Base-by-base conservation (phyloP, 1,140 invertebrate species). In the Coboldia fuscipes region DNA sequence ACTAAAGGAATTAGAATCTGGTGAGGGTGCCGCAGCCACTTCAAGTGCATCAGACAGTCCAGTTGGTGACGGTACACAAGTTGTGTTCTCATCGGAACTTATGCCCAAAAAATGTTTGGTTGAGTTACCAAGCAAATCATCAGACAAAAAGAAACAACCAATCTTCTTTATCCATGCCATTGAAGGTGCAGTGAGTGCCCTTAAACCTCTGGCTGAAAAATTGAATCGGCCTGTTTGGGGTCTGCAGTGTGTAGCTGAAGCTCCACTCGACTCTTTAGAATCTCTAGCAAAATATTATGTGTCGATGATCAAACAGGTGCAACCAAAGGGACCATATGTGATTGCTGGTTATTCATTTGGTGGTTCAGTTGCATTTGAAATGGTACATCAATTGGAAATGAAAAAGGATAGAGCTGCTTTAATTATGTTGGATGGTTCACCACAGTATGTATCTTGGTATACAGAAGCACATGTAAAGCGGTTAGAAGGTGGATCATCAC, bases 321-420 rank as follows among this genome's bases (percentile, higher is more conserved):
- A 90, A 55, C 67, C 70, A 0, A 58, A 66, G 36, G 81, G 84
- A 36, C 85, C 89, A 1, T 93, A 88, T 60, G 69, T 70, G 15
- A 53, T 98, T 24, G 66, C 78, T 22, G 93, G 90, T 3, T 97
- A 97, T 55, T 97, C 92, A 0, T 97, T 85, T 56, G 93, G 93
- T 30, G 75, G 81, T 7, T 71, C 75, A 37, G 72, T 97, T 8
- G 88, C 82, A 4, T 85, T 92, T 49, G 93, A 97, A 61, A 94
- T 97, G 72, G 79, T 76, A 3, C 43, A 76, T 8, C 72, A 82
- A 45, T 52, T 96, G 18, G 83, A 96, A 51, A 59, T 62, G 37
- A 55, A 41, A 30, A 67, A 69, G 8, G 68, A 77, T 44, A 55
- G 58, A 18, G 62, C 67, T 1, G 59, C 62, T n/a, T 52, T 86